A percentile compares a stretch with the other conserved stretches of the same genome.
Conservation (phyloP, 2,888 invertebrate species). For the Crocallis elinguaria region DNA sequence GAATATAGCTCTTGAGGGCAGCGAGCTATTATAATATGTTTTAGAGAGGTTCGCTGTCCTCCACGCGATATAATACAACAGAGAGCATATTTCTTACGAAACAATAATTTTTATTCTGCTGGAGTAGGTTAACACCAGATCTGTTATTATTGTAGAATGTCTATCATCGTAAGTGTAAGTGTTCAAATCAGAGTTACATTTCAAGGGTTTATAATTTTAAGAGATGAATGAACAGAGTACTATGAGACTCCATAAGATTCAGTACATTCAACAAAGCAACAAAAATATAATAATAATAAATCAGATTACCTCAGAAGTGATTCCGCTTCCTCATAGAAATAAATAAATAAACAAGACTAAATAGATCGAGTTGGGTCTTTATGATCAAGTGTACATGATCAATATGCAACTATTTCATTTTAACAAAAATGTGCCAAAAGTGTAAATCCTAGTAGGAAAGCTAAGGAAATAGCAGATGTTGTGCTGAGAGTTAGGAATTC, state of each 20-base stretch:
- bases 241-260: slow-evolving; percentile 14
- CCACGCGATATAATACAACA: slow-evolving; percentile 72
- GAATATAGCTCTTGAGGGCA: slow-evolving; percentile 72
- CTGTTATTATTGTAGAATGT: slow-evolving; percentile 68
- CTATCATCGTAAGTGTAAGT: slow-evolving; percentile 64
- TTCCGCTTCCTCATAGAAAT: slow-evolving; percentile 68
- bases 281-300: slow-evolving; percentile 61
- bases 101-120: slow-evolving; percentile 58
- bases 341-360: slow-evolving; percentile 49
- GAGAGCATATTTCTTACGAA: slow-evolving; percentile 68
- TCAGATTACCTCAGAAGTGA: slow-evolving; percentile 78
- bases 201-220: slow-evolving; percentile 44
- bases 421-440: slow-evolving; percentile 73
- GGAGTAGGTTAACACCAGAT: slow-evolving; percentile 75
- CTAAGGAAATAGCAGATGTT: slow-evolving; percentile 13
- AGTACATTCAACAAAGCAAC: slow-evolving; percentile 41
- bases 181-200: slow-evolving; percentile 55
- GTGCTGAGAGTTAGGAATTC: background rate
- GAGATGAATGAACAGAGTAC: slow-evolving; percentile 32
- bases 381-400: slow-evolving; percentile 44
- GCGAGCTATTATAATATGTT: slow-evolving; percentile 82
- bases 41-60: slow-evolving; percentile 77
- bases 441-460: slow-evolving; percentile 34
- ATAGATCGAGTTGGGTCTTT: slow-evolving; percentile 56
- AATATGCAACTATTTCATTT: slow-evolving; percentile 43